Percentiles rank a stretch among this genome's conserved stretches.
These are phyloP conservation scores for Philopedon plagiatum DNA, from an alignment of 2,888 invertebrate genomes.

Conservation along the genomic window DNA sequence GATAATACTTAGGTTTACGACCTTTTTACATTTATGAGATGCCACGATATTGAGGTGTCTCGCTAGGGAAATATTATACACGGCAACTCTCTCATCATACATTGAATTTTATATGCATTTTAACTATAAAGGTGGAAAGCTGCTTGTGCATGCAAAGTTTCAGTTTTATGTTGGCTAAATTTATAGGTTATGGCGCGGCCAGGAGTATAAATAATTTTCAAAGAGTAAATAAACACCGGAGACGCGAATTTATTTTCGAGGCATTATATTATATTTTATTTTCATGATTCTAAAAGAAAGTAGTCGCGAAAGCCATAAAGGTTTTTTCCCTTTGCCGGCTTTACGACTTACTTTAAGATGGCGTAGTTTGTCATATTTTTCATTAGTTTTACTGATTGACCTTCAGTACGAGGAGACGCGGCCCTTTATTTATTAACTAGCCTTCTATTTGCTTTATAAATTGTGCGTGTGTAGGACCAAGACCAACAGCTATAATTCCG, in stretches of 20 bases:
- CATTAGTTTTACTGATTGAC: no score
- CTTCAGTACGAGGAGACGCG: no score
- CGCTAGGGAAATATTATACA: conserved; percentile 47
- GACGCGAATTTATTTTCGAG: not conserved
- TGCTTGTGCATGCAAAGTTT: conserved; percentile 24
- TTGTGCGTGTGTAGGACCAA: no score
- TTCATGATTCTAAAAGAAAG: not conserved
- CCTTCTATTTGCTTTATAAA: no score
- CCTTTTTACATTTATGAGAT: conserved; percentile 58
- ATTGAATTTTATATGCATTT: conserved; percentile 51
- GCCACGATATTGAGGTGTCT: conserved; percentile 42
- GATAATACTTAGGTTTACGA: conserved; percentile 62
- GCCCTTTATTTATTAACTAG: no score
- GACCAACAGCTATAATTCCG: no score
- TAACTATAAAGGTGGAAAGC: conserved; percentile 43
- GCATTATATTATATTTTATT: not conserved
- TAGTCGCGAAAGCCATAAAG: no score
- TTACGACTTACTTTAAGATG: no score
- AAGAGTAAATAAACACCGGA: not conserved
- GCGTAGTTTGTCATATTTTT: no score
- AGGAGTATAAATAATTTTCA: conserved; percentile 3
- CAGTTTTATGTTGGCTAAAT: conserved; percentile 36
- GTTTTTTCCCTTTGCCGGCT: no score
- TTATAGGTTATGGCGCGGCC: conserved; percentile 21
- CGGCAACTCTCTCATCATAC: conserved; percentile 46